Evolutionary conservation across 2,113 vertebrate species (phyloP).

Genomic region (Corythornis vintsioides): DNA sequence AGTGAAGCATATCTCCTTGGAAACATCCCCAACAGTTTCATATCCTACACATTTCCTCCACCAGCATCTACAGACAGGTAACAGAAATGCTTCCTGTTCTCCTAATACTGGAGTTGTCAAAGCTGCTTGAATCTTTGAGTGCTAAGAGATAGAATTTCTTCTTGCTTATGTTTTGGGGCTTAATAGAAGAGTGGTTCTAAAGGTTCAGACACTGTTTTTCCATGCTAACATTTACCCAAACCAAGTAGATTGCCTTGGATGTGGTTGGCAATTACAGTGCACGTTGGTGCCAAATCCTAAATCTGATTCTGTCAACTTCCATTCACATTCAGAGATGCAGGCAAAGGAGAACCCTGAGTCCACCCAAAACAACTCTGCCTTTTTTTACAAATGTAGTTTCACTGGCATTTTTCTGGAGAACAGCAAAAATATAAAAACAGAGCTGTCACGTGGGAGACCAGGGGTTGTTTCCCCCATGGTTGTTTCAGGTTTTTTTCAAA

Average conservation of each 20-base stretch:
- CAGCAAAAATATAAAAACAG: not conserved
- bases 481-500: too few relatives aligned
- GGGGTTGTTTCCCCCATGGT: too few relatives aligned
- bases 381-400: not conserved
- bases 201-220: not conserved
- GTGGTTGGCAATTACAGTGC: not conserved
- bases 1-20: constrained; percentile 79
- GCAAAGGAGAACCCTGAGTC: not conserved
- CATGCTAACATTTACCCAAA: not conserved
- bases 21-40: constrained; percentile 78
- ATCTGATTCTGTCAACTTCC: not conserved
- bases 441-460: too few relatives aligned
- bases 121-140: not conserved
- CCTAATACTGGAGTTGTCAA: not conserved
- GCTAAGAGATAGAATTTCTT: not conserved
- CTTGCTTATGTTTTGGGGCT: not conserved
- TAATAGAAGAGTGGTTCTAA: not conserved
- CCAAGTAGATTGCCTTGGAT: not conserved
- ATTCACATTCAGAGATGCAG: not conserved
- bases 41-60: constrained; percentile 79
- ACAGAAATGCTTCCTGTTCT: not conserved
- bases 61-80: constrained; percentile 77
- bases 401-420: not conserved
- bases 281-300: not conserved
- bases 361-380: not conserved